Percentiles rank a stretch among this genome's conserved stretches.
Conservation (phyloP, 2,888 invertebrate genomes). For the Phlogophora meticulosa region DNA sequence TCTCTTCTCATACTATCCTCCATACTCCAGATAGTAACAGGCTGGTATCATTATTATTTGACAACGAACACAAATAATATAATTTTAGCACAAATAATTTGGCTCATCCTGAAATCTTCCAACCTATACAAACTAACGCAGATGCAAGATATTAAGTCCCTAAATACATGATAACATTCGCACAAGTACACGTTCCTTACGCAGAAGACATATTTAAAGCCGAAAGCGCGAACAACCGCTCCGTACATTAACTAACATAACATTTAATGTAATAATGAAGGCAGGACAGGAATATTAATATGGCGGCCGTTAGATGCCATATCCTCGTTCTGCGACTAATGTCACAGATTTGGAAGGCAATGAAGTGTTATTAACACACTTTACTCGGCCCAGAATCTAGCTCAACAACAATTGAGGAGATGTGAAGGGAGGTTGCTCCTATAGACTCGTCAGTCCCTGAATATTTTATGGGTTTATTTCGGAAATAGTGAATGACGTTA, state of each 20-base stretch:
- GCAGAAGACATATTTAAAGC: conserved; percentile 41
- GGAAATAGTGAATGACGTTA: background rate
- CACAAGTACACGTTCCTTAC: conserved; percentile 5
- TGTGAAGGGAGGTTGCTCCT: background rate
- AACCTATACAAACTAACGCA: background rate
- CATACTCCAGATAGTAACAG: too few species aligned
- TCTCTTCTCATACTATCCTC: too few species aligned
- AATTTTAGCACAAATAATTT: too few species aligned
- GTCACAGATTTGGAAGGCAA: conserved; percentile 43
- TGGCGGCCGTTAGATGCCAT: conserved; percentile 43
- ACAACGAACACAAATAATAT: too few species aligned
- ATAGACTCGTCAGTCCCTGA: background rate
- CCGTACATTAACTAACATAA: conserved; percentile 47
- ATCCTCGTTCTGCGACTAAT: conserved; percentile 36
- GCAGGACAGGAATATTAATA: conserved; percentile 52
- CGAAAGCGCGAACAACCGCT: conserved; percentile 32
- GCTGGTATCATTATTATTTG: too few species aligned
- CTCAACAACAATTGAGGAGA: background rate
- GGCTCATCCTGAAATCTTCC: background rate
- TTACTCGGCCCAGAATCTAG: conserved; percentile 16
- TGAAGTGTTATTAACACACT: conserved; percentile 27
- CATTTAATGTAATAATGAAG: conserved; percentile 57
- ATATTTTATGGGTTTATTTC: background rate
- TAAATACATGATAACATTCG: conserved; percentile 25
- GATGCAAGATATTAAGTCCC: background rate